Percentiles rank a stretch among this genome's conserved stretches.
These are phyloP conservation scores for Brachionus sp. DNA, from an alignment of 1,140 invertebrate genomes.

Conservation along the genomic window DNA sequence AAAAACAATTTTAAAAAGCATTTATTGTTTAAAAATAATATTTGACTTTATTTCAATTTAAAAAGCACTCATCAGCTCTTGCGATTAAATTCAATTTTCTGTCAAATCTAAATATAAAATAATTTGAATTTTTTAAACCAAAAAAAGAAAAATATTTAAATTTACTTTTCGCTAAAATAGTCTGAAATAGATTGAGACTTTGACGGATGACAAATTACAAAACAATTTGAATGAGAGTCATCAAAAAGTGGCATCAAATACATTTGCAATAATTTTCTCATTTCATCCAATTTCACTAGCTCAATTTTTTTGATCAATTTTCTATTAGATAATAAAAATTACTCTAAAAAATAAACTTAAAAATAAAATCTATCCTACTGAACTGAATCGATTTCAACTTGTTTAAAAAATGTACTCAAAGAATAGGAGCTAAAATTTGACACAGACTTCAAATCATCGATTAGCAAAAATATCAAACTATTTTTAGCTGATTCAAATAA, in stretches of 20 bases:
- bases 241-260: constrained; percentile 69
- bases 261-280: constrained; percentile 66
- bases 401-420: constrained; percentile 69
- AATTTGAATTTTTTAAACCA: neutral
- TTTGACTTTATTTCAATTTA: neutral
- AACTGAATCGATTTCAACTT: constrained; percentile 68
- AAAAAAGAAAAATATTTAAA: no score
- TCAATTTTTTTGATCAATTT: constrained; percentile 68
- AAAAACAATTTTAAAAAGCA: no score
- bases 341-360: neutral
- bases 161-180: constrained; percentile 61
- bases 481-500: constrained; percentile 77
- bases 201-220: constrained; percentile 72
- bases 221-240: constrained; percentile 63
- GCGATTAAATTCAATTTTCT: neutral
- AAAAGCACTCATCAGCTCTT: neutral
- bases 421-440: constrained; percentile 69
- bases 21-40: no score
- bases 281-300: constrained; percentile 66
- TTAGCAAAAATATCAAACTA: constrained; percentile 77
- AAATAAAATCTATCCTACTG: constrained; percentile 59
- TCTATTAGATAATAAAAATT: constrained; percentile 55
- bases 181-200: constrained; percentile 68
- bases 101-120: constrained; percentile 6
- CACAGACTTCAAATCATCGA: constrained; percentile 73